A percentile compares a stretch with the other conserved stretches of the same genome.
These are phyloP conservation scores for Ophion ventricosus DNA, from an alignment of 2,888 invertebrate species.

Conservation along the genomic window DNA sequence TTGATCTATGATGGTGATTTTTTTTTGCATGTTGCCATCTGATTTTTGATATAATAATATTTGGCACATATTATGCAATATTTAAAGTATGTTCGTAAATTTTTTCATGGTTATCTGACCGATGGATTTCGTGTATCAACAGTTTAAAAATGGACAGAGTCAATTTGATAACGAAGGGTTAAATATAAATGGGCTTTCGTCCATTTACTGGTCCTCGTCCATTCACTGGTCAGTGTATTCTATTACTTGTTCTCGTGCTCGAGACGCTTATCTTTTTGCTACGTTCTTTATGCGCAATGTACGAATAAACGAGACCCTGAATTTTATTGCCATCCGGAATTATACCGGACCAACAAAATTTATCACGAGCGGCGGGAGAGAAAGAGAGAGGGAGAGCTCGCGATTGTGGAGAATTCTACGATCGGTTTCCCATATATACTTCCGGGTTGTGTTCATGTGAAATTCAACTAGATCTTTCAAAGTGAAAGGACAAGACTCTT, in stretches of 20 bases:
- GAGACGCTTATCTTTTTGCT: conserved; percentile 16
- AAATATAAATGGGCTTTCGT: too few species aligned
- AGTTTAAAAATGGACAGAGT: too few species aligned
- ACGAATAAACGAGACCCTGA: conserved; percentile 18
- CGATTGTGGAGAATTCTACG: conserved; percentile 36
- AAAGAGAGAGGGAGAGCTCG: neutral
- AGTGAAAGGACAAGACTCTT: conserved; percentile 64
- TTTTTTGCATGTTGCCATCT: too few species aligned
- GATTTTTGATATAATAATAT: too few species aligned
- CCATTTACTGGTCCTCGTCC: too few species aligned
- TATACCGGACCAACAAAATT: conserved; percentile 45
- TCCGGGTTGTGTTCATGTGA: conserved; percentile 60
- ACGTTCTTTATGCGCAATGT: conserved; percentile 11
- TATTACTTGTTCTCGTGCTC: conserved; percentile 42
- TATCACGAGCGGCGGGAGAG: conserved; percentile 37
- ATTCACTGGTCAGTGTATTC: too few species aligned
- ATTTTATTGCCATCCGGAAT: conserved; percentile 43
- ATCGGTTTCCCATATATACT: conserved; percentile 61
- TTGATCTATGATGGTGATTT: too few species aligned
- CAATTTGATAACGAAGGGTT: too few species aligned
- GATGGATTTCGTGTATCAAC: too few species aligned
- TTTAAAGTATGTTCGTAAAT: too few species aligned
- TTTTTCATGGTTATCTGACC: too few species aligned
- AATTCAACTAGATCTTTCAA: conserved; percentile 67
- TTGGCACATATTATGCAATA: too few species aligned